Base-by-base conservation (phyloP, 2,797 vertebrate species). In the Agapornis canus region DNA sequence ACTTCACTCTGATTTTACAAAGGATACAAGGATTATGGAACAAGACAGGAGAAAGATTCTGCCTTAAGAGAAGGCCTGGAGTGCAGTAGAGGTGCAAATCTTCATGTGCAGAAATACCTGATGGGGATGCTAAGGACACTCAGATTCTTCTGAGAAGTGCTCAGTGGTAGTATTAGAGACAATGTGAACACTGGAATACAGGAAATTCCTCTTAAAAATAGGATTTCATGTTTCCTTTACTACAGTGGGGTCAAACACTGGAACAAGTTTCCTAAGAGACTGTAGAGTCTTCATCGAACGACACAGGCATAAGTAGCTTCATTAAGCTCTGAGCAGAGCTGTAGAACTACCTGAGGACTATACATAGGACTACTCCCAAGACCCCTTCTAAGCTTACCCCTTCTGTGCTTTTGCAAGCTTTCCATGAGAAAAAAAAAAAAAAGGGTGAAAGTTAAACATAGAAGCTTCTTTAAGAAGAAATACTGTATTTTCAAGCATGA, bases 41-140 rank as follows among this genome's bases (percentile, higher is more conserved):
- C 3, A 64, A 48, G 13, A 29, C 6, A 73, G 5, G 11, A 31
- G 15, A 49, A 70, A 48, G 4, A 3, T 40, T 60, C 51, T 37
- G 26, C 40, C 27, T 64, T 64, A 69, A 56, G 25, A 69, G 10
- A 60, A 47, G 7, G 49, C 22, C 48, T 49, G 22, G 9, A 61
- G 2, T 6, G 6, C 25, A 10, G 23, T 4, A 40, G 3, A 1
- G 4, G 23, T 9, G 4, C 5, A 37, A 63, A 78, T 15, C 37
- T 66, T 45, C n/a, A 47, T 3, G 0, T n/a, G 10, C 57, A 63
- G 21, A 82, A 84, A 45, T 59, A 51, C 16, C 11, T 43, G 7
- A 63, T 18, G 6, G 10, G 11, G 13, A 68, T 15, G 23, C 20
- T 82, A 43, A 75, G 56, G 45, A 64, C 16, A 51, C 8, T 35